Conservation (phyloP, 2,113 vertebrate species). For the Vulpes ferrilata region DNA sequence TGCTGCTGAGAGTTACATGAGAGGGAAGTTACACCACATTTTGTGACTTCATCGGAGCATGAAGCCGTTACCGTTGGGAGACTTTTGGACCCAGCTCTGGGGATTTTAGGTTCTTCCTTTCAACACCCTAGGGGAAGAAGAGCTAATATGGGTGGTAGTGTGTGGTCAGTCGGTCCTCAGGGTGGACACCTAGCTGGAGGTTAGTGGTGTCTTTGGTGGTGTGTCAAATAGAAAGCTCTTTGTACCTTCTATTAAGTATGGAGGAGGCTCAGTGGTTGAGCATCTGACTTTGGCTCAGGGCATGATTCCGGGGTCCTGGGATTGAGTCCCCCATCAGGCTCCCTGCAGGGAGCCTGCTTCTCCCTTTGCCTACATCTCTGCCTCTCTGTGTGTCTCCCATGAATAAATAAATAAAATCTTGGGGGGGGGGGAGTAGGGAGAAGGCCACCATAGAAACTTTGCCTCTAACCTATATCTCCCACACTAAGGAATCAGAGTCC, state of each 20-base stretch:
- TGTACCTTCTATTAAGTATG: background rate
- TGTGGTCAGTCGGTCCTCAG: background rate
- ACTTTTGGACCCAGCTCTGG: background rate
- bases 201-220: background rate
- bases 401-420: too few relatives aligned
- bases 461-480: background rate
- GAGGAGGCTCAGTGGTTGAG: background rate
- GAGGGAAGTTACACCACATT: background rate
- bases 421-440: background rate
- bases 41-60: constrained; percentile 41
- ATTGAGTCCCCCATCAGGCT: too few relatives aligned
- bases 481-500: background rate
- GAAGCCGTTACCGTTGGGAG: background rate
- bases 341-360: too few relatives aligned
- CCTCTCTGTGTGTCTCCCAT: too few relatives aligned
- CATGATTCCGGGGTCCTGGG: too few relatives aligned
- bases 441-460: background rate
- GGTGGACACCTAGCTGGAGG: background rate
- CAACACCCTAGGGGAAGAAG: background rate
- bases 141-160: background rate
- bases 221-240: background rate
- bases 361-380: too few relatives aligned
- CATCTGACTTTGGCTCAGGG: too few relatives aligned
- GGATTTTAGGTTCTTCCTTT: background rate
- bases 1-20: background rate